A percentile compares a stretch with the other conserved stretches of the same genome.
Evolutionary conservation across 1,140 invertebrate genomes (phyloP).

Genomic region (Drosophila sp.): DNA sequence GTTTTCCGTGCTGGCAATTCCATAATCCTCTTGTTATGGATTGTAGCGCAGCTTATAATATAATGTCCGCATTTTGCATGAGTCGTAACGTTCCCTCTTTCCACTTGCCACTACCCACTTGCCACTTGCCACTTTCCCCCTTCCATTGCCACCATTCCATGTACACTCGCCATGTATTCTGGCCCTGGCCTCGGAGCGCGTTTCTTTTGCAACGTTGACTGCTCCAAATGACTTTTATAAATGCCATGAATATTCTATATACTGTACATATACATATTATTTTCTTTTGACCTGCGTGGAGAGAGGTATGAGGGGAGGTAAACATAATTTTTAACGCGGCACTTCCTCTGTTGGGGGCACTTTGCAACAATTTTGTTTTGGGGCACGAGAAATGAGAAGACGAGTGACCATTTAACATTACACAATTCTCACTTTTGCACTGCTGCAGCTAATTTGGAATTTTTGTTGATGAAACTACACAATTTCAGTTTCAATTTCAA

Average conservation of each 20-base stretch:
- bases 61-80: slow-evolving; percentile 72
- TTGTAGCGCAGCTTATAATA: slow-evolving; percentile 44
- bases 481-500: background rate
- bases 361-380: slow-evolving; percentile 39
- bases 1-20: background rate
- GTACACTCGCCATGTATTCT: slow-evolving; percentile 4
- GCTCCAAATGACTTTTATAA: slow-evolving; percentile 79
- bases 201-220: slow-evolving; percentile 40
- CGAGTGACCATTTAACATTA: slow-evolving; percentile 64
- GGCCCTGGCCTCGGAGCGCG: slow-evolving; percentile 8
- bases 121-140: too few relatives aligned
- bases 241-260: slow-evolving; percentile 72
- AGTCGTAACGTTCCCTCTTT: slow-evolving; percentile 13
- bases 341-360: slow-evolving; percentile 59
- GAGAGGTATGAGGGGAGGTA: background rate
- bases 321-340: slow-evolving; percentile 81
- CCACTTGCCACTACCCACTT: background rate
- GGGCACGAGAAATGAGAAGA: background rate
- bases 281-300: slow-evolving; percentile 19
- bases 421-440: slow-evolving; percentile 65
- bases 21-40: slow-evolving; percentile 1
- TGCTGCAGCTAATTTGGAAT: slow-evolving; percentile 71
- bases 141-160: too few relatives aligned
- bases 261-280: slow-evolving; percentile 36
- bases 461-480: background rate